These are phyloP conservation scores for Fregata magnificens DNA, from an alignment of 2,113 vertebrate genomes.

Conservation along the genomic window DNA sequence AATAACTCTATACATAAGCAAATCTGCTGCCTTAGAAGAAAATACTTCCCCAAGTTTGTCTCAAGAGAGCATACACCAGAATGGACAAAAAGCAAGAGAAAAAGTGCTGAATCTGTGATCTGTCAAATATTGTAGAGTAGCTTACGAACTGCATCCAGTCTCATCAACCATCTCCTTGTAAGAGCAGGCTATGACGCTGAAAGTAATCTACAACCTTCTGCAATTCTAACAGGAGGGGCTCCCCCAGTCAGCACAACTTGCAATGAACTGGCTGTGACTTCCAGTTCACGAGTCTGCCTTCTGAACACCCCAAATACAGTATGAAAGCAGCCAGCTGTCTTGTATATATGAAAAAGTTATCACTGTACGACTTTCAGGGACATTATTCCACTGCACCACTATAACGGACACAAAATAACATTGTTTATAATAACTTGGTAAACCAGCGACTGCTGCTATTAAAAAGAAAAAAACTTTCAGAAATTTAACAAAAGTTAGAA, in stretches of 20 bases:
- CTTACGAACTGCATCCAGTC: not conserved
- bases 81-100: not conserved
- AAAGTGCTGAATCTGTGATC: not conserved
- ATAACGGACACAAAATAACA: not conserved
- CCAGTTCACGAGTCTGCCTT: not conserved
- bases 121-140: not conserved
- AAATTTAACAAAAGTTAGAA: not conserved
- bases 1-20: not conserved
- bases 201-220: not conserved
- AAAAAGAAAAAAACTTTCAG: not conserved
- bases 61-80: not conserved
- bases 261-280: not conserved
- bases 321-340: not conserved
- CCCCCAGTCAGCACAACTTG: not conserved
- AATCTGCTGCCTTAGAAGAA: not conserved
- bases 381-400: not conserved
- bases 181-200: not conserved
- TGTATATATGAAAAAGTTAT: not conserved
- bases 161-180: not conserved
- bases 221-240: not conserved
- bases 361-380: not conserved
- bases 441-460: not conserved
- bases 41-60: not conserved
- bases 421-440: not conserved
- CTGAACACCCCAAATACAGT: not conserved